phyloP scores from a whole-genome alignment of 2,113 vertebrate species.

The Scophthalmus maximus region DNA sequence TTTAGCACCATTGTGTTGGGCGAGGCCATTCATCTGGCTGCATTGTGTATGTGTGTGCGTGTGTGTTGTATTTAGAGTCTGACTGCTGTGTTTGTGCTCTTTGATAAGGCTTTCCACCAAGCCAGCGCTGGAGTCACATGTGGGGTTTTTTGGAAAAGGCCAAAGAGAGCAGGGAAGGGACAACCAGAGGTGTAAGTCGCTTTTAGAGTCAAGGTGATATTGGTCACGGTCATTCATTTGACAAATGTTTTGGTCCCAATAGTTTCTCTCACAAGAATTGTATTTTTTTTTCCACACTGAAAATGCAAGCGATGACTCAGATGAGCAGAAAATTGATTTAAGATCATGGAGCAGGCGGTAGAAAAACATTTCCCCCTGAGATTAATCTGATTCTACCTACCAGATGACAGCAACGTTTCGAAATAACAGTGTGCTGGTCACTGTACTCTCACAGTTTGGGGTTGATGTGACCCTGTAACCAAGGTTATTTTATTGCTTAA shows the following conservation, averaged over 20 bases:
- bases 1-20: constrained; percentile 76
- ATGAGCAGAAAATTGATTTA: neutral
- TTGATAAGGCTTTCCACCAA: constrained; percentile 73
- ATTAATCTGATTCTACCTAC: no score
- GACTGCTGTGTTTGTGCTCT: constrained; percentile 69
- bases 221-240: neutral
- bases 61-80: constrained; percentile 56
- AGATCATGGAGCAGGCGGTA: neutral
- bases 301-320: neutral
- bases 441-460: neutral
- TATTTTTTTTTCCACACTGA: neutral
- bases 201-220: neutral
- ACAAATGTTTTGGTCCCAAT: neutral
- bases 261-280: neutral
- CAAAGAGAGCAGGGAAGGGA: constrained; percentile 7
- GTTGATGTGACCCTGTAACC: no score
- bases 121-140: constrained; percentile 27
- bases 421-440: neutral
- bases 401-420: neutral
- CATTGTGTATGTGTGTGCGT: constrained; percentile 40
- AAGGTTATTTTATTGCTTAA: no score
- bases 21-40: constrained; percentile 67
- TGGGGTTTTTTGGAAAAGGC: neutral
- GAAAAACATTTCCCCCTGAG: neutral
- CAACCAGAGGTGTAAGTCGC: neutral